These are phyloP conservation scores for Australoheros scitulus DNA, from an alignment of 2,113 vertebrate genomes.

Conservation along the genomic window DNA sequence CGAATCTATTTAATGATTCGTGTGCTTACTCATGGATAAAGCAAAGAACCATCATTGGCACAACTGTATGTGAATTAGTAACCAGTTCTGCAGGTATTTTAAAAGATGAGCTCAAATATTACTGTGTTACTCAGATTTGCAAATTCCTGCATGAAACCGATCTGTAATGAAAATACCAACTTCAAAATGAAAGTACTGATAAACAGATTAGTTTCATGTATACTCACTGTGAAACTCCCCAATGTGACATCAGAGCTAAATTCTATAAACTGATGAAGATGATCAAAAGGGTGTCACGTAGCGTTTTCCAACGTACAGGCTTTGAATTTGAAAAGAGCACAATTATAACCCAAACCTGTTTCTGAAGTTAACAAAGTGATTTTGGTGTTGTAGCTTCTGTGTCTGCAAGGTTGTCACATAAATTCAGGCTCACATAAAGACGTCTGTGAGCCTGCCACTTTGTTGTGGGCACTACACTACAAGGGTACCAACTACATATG, in stretches of 20 bases:
- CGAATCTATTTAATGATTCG: neutral
- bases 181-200: too few relatives aligned
- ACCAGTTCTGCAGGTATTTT: neutral
- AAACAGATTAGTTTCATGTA: neutral
- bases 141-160: neutral
- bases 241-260: neutral
- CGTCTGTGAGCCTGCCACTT: neutral
- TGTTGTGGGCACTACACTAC: neutral
- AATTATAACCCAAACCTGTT: neutral
- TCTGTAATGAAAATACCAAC: too few relatives aligned
- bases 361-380: rapidly evolving
- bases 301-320: rapidly evolving
- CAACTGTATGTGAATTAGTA: neutral
- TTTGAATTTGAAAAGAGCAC: neutral
- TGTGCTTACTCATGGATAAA: neutral
- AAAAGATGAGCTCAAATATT: neutral
- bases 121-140: neutral
- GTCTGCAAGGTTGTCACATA: neutral
- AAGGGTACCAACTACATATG: neutral
- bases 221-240: neutral
- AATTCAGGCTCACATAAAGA: too few relatives aligned
- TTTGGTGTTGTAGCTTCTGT: neutral
- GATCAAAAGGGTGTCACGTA: neutral
- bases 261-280: neutral
- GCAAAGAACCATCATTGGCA: neutral